These are phyloP conservation scores for Bombus breviceps DNA, from an alignment of 1,140 invertebrate species.

Conservation along the genomic window DNA sequence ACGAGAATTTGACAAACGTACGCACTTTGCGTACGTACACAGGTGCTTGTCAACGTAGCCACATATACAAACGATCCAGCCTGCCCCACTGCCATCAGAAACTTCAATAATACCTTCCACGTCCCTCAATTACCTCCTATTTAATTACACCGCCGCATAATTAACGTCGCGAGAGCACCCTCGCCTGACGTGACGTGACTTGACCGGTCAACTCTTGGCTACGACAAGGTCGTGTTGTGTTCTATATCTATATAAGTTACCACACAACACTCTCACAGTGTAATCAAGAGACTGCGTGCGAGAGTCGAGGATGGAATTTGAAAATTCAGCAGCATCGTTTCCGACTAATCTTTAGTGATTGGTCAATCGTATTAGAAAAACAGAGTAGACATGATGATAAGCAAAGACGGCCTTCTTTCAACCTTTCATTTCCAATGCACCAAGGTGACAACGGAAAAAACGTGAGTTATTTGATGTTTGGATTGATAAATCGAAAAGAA, in stretches of 20 bases:
- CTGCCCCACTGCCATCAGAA: conserved; percentile 66
- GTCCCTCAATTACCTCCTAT: conserved; percentile 77
- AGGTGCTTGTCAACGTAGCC: conserved; percentile 10
- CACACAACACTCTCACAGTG: neutral
- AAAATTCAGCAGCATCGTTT: neutral
- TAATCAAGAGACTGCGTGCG: neutral
- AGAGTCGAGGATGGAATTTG: neutral
- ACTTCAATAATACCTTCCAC: conserved; percentile 77
- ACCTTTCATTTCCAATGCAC: too few species aligned
- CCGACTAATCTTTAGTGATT: neutral
- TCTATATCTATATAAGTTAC: neutral
- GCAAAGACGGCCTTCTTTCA: too few species aligned
- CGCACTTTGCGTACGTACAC: neutral
- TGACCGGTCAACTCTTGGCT: conserved; percentile 32
- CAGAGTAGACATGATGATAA: too few species aligned
- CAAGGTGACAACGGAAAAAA: too few species aligned
- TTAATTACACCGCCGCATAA: conserved; percentile 78
- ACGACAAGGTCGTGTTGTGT: conserved; percentile 23
- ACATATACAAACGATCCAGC: conserved; percentile 46
- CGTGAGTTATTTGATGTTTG: too few species aligned
- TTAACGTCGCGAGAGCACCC: conserved; percentile 70
- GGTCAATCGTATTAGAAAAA: too few species aligned
- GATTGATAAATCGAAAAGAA: too few species aligned
- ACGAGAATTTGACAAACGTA: neutral
- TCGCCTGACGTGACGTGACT: conserved; percentile 59